Evolutionary conservation across 2,888 invertebrate genomes (phyloP).

Genomic region (Dryomyza anilis): DNA sequence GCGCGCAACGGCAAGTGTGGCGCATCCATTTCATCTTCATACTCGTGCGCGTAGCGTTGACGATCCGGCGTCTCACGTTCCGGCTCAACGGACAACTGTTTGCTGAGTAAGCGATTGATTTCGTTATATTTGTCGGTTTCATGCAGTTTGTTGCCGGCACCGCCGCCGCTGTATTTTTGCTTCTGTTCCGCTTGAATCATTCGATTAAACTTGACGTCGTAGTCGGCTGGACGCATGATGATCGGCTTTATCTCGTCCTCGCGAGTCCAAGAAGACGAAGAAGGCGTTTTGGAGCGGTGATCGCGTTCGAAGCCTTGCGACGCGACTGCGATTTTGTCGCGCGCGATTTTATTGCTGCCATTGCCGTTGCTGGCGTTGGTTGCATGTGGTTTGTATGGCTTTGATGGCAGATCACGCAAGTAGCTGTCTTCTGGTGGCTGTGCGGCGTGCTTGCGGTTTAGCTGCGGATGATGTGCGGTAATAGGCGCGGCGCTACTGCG

Average conservation of each 20-base stretch:
- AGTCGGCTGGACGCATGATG: slow-evolving; percentile 58
- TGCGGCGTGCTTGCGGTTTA: slow-evolving; percentile 55
- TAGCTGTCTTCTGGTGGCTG: slow-evolving; percentile 58
- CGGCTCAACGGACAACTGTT: slow-evolving; percentile 52
- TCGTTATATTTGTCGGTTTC: slow-evolving; percentile 57
- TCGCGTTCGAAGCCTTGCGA: slow-evolving; percentile 20
- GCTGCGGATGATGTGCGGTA: slow-evolving; percentile 48
- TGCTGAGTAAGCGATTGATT: slow-evolving; percentile 53
- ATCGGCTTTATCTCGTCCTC: slow-evolving; percentile 61
- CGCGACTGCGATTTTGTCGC: slow-evolving; percentile 30
- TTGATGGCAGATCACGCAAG: slow-evolving; percentile 57
- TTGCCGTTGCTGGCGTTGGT: slow-evolving; percentile 1
- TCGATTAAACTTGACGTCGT: slow-evolving; percentile 58
- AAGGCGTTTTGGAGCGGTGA: slow-evolving; percentile 34
- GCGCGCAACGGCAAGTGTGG: slow-evolving; percentile 38
- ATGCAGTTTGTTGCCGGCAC: slow-evolving; percentile 43
- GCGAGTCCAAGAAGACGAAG: slow-evolving; percentile 48
- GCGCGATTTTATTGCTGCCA: slow-evolving; percentile 10
- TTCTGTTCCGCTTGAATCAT: slow-evolving; percentile 54
- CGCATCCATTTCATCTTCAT: slow-evolving; percentile 52
- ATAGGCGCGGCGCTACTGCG: slow-evolving; percentile 36
- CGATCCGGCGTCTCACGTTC: slow-evolving; percentile 38
- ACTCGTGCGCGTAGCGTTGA: slow-evolving; percentile 37
- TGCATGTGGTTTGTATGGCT: slow-evolving; percentile 50
- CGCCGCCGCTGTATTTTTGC: slow-evolving; percentile 37